Conservation (phyloP, 2,888 invertebrate genomes). For the Noctua janthina region DNA sequence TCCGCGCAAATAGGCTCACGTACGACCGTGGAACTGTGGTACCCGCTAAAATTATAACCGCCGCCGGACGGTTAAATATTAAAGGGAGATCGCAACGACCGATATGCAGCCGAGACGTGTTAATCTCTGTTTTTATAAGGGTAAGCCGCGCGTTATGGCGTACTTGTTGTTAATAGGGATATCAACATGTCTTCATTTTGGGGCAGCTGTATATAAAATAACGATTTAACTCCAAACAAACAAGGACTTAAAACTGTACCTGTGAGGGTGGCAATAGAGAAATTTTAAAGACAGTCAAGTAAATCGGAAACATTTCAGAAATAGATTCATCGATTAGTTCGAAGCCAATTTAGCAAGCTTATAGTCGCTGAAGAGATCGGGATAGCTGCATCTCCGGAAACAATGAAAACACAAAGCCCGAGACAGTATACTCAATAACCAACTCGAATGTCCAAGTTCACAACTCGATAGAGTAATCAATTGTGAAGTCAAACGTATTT, state of each 20-base stretch:
- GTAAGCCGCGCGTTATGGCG: slow-evolving; percentile 47
- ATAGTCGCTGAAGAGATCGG: slow-evolving; percentile 7
- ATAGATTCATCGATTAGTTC: slow-evolving; percentile 26
- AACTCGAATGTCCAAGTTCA: slow-evolving; percentile 37
- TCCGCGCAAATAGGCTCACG: slow-evolving; percentile 84
- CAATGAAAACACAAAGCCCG: slow-evolving; percentile 25
- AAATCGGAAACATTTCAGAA: slow-evolving; percentile 15
- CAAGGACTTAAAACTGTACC: not conserved
- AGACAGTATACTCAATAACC: slow-evolving; percentile 1
- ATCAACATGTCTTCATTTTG: slow-evolving; percentile 55
- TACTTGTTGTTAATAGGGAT: slow-evolving; percentile 60
- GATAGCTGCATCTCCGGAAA: slow-evolving; percentile 15
- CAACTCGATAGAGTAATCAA: slow-evolving; percentile 52
- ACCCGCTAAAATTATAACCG: slow-evolving; percentile 76
- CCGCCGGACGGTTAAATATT: slow-evolving; percentile 71
- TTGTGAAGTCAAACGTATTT: slow-evolving; percentile 60
- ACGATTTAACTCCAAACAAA: slow-evolving; percentile 11
- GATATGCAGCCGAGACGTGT: slow-evolving; percentile 70
- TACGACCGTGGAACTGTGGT: slow-evolving; percentile 70
- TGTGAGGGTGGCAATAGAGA: not conserved
- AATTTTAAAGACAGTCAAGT: slow-evolving; percentile 2
- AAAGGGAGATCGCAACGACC: slow-evolving; percentile 68
- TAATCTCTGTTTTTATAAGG: slow-evolving; percentile 71
- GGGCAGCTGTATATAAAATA: slow-evolving; percentile 7
- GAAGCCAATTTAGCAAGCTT: slow-evolving; percentile 34